Base-by-base conservation (phyloP, 2,888 invertebrate species). In the Drosophila monieri region DNA sequence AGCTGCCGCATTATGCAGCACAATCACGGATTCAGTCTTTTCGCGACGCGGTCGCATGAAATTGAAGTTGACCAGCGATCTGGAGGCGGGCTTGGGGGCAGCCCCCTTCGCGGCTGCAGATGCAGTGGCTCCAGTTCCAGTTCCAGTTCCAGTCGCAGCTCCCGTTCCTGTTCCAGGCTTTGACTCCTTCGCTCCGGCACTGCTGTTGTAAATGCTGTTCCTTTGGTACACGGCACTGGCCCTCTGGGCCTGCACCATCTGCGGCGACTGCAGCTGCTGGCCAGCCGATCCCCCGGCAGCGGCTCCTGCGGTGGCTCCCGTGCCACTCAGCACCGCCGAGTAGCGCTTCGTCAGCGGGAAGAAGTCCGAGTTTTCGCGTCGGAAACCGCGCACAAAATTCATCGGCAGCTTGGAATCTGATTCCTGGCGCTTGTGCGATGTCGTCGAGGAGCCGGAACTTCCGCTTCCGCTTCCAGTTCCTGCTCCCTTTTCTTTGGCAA, bases 21-120 rank as follows among this genome's bases (percentile, higher is more conserved):
- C 95, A 90, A 97, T 96, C 91, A 96, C 96, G 69, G 96, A 96
- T 92, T 97, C 97, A 89, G 97, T 97, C 93, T 96, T 96, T 94
- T 97, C 97, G 87, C 97, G 93, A 88, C 97, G 94, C 53, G 96
- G 96, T 88, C 94, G 93, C 79, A 94, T 90, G 76, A 94, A 92
- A 88, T 92, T 91, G 80, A 85, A 90, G 87, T 88, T 91, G 58
- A 85, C 78, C 91, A 91, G 89, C 59, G 90, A 80, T 61, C 91
- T 91, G 62, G 80, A 73, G 39, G 88, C 77, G 52, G 69, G 58
- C 61, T 76, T 56, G 25, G 62, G 65, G n/a, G 79, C 55, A 53
- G 78, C 57, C 41, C 56, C 60, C 39, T 69, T 80, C 21, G 21
- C 4, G 21, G 21, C 21, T 8, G 35, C 60, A 41, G n/a, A 25